phyloP scores from a whole-genome alignment of 1,140 invertebrate species.

The Brachionus angularis region DNA sequence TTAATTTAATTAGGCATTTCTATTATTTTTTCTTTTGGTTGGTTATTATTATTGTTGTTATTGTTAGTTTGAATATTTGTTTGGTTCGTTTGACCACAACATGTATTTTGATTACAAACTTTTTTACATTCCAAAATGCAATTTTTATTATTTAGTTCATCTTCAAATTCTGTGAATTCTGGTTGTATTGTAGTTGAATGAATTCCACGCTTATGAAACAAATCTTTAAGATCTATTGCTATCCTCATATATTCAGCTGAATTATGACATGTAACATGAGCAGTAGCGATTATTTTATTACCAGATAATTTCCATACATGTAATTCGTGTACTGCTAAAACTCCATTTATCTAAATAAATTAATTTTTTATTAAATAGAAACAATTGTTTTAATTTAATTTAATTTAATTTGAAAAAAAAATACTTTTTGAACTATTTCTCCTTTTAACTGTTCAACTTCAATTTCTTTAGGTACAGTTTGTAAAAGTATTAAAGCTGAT shows the following conservation, averaged over 20 bases:
- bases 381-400: no score
- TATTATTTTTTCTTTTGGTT: background rate
- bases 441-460: conserved; percentile 58
- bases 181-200: conserved; percentile 65
- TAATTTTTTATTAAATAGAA: no score
- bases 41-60: background rate
- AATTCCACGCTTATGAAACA: conserved; percentile 63
- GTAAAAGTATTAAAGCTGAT: conserved; percentile 62
- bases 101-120: conserved; percentile 12
- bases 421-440: conserved; percentile 57
- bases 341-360: background rate
- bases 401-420: conserved; percentile 13
- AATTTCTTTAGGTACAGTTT: conserved; percentile 63
- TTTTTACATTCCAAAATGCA: conserved; percentile 32
- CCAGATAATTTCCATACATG: conserved; percentile 64
- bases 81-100: conserved; percentile 10
- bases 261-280: conserved; percentile 61
- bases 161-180: conserved; percentile 57
- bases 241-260: conserved; percentile 61
- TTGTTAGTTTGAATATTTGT: no score
- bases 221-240: conserved; percentile 57
- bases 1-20: conserved; percentile 18
- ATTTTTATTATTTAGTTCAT: background rate
- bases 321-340: conserved; percentile 62
- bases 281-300: conserved; percentile 62